Evolutionary conservation across 2,113 vertebrate species (phyloP).

Genomic region (Leptosomus discolor): DNA sequence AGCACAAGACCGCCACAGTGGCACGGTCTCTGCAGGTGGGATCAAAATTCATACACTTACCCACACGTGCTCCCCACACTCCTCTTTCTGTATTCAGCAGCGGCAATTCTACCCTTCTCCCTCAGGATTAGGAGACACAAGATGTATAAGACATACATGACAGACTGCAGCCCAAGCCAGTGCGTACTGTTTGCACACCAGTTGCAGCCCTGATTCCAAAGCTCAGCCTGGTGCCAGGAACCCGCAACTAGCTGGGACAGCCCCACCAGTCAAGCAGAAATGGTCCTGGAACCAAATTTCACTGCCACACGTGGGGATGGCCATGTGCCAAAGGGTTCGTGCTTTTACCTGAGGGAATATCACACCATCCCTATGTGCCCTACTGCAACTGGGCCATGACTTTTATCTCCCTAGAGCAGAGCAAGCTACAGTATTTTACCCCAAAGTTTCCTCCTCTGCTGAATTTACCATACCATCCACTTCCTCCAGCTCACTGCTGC

Average conservation of each 20-base stretch:
- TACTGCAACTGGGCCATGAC: neutral
- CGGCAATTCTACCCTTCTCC: neutral
- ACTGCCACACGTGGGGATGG: neutral
- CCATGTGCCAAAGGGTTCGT: neutral
- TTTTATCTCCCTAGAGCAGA: neutral
- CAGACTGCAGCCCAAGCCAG: neutral
- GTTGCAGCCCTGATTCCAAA: neutral
- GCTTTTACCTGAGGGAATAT: neutral
- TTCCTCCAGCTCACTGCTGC: neutral
- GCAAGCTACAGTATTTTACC: neutral
- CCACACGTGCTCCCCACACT: neutral
- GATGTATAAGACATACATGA: neutral
- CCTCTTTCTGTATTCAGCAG: neutral
- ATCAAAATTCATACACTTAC: neutral
- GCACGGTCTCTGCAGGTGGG: neutral
- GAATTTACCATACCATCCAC: neutral
- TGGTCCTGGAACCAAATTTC: neutral
- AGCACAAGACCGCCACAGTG: neutral
- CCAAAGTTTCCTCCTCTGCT: neutral
- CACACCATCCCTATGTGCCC: neutral
- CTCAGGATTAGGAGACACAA: neutral
- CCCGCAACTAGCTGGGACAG: rapidly evolving
- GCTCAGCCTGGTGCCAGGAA: neutral
- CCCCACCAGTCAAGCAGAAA: neutral
- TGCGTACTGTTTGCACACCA: rapidly evolving